Evolutionary conservation across 53 echinoderm and acorn worm genomes (phyloP), one percentile per base, ranked within the genome.

Genomic region (Zoroaster sp.): DNA sequence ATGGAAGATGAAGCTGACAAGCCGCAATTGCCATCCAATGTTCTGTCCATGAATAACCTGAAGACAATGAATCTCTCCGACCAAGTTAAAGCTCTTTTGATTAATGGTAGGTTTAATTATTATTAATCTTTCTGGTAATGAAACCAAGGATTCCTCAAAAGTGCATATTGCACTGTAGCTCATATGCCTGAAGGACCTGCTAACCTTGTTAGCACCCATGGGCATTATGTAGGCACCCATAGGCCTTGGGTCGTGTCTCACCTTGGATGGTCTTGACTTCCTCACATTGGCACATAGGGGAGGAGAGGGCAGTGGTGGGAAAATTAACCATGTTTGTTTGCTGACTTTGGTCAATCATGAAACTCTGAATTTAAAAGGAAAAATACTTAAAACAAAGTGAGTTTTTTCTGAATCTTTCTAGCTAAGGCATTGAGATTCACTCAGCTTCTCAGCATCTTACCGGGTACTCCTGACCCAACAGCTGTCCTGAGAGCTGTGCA

Each of bases 11-110:
- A 92, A 11, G 83, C 91, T 0, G 90, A 89, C 46, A 95, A 93
- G 75, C 93, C 93, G 3, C 87, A 96, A 82, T 81, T 94, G 90
- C 95, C 94, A 1, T 93, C 66, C 46, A 94, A 99, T 74, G 93
- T 96, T 28, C 92, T 99, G n/a, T 99, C 99, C 33, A 93, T 99
- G 68, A 91, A 76, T 25, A 94, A 99, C 44, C 94, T 99, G 83
- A 94, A 96, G 86, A 88, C 90, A 13, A 91, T 99, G 94, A 89
- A 88, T 43, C 51, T 99, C 44, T 88, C 87, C 13, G 93, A 99
- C 25, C 99, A 99, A 78, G 96, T 98, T 89, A 93, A 90, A 55
- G 93, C 91, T 4, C 91, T 99, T 14, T 88, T 96, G 10, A 78
- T 88, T 21, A 96, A 93, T 88, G 96, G 96, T 96, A 63, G 72